Percentiles rank a stretch among this genome's conserved stretches.
Conservation (phyloP, 92 coral and sea anemone genomes). For the Parazoanthus swiftii region DNA sequence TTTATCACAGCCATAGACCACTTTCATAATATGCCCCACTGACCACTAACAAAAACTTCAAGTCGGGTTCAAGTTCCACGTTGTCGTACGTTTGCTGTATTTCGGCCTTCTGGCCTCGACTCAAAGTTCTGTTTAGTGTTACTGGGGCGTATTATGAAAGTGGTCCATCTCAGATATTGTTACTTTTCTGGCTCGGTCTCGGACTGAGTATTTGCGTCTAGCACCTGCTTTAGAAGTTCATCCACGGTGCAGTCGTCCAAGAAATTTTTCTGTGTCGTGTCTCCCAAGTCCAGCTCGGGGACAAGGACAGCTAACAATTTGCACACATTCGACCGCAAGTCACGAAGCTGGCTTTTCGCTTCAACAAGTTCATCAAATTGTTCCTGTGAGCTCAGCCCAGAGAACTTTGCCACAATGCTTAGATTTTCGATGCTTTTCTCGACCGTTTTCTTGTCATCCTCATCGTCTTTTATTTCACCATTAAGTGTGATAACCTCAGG, state of each 20-base stretch:
- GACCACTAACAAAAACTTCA: no score
- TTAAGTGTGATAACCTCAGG: constrained; percentile 4
- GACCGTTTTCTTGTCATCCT: background rate
- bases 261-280: constrained; percentile 49
- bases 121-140: no score
- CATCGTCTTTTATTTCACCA: constrained; percentile 7
- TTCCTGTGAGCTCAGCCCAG: constrained; percentile 49
- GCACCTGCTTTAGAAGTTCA: constrained; percentile 79
- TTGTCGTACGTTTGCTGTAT: no score
- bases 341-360: constrained; percentile 68
- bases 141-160: no score
- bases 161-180: background rate
- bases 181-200: constrained; percentile 15
- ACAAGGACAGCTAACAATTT: constrained; percentile 82
- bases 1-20: background rate
- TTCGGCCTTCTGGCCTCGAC: no score
- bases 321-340: constrained; percentile 80
- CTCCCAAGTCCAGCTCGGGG: constrained; percentile 92
- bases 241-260: constrained; percentile 76
- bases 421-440: constrained; percentile 56
- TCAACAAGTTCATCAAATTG: constrained; percentile 62
- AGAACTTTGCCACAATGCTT: constrained; percentile 60
- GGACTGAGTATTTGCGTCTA: constrained; percentile 54
- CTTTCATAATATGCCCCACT: no score
- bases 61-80: no score